Evolutionary conservation across 1,140 invertebrate species (phyloP).

Genomic region (Bradysia coprophila): DNA sequence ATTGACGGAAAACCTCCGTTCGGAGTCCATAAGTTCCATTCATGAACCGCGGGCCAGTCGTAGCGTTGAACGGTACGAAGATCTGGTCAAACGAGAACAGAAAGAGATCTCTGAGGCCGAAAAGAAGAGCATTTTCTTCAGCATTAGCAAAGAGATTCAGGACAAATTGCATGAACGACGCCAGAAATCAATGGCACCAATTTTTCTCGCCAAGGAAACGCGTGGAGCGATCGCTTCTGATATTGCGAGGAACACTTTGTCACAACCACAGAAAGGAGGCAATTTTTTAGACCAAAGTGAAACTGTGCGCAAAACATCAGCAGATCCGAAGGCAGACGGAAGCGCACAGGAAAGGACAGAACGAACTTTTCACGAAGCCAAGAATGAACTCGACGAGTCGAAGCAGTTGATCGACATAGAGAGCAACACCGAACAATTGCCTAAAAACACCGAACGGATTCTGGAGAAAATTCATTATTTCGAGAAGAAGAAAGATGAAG

Average conservation of each 20-base stretch:
- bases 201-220: slow-evolving; percentile 38
- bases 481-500: slow-evolving; percentile 36
- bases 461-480: slow-evolving; percentile 61
- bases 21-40: not conserved
- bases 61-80: not conserved
- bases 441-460: slow-evolving; percentile 33
- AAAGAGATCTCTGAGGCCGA: slow-evolving; percentile 40
- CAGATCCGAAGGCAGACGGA: not conserved
- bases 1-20: not conserved
- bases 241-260: slow-evolving; percentile 21
- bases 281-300: slow-evolving; percentile 29
- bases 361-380: slow-evolving; percentile 3
- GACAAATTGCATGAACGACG: slow-evolving; percentile 31
- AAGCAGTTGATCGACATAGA: too few species aligned
- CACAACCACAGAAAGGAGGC: slow-evolving; percentile 26
- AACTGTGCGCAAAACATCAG: not conserved
- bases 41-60: not conserved
- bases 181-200: slow-evolving; percentile 27
- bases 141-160: slow-evolving; percentile 49
- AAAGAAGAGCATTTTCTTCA: slow-evolving; percentile 49
- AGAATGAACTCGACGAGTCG: slow-evolving; percentile 45
- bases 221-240: slow-evolving; percentile 38
- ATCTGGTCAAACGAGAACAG: not conserved
- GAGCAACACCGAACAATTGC: slow-evolving; percentile 43
- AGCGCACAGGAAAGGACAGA: not conserved